phyloP scores from a whole-genome alignment of 1,140 invertebrate genomes.

The Aphaenogaster rudis region DNA sequence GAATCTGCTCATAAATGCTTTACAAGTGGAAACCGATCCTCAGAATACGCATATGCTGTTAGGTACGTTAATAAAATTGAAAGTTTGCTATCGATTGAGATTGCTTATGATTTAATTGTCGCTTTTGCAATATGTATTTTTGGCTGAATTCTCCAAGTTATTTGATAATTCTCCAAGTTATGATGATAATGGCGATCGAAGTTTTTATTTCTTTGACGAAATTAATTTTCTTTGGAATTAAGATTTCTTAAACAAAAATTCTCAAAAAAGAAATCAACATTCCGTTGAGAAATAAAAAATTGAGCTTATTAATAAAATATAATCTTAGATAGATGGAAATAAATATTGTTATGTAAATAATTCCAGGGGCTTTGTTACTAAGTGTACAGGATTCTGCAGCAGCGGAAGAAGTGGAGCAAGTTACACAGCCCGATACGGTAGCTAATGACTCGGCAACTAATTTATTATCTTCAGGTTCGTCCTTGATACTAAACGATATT shows the following conservation, averaged over 20 bases:
- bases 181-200: background rate
- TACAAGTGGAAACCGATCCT: conserved; percentile 95
- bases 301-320: background rate
- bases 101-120: conserved; percentile 19
- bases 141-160: background rate
- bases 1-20: conserved; percentile 94
- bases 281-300: background rate
- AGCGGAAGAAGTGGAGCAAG: conserved; percentile 91
- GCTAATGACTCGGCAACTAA: conserved; percentile 89
- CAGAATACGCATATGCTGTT: conserved; percentile 96
- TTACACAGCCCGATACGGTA: conserved; percentile 87
- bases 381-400: conserved; percentile 94
- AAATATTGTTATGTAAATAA: conserved; percentile 29
- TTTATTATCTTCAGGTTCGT: conserved; percentile 91
- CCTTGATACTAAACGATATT: conserved; percentile 22
- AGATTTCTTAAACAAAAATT: background rate
- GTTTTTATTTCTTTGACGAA: background rate
- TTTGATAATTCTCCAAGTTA: background rate
- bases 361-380: conserved; percentile 90
- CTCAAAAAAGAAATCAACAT: background rate
- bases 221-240: background rate
- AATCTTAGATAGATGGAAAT: background rate
- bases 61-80: conserved; percentile 86
- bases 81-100: background rate
- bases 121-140: background rate